A percentile compares a stretch with the other conserved stretches of the same genome.
These are phyloP conservation scores for Chelonoidis abingdonii DNA, from an alignment of 2,113 vertebrate species.

Conservation along the genomic window DNA sequence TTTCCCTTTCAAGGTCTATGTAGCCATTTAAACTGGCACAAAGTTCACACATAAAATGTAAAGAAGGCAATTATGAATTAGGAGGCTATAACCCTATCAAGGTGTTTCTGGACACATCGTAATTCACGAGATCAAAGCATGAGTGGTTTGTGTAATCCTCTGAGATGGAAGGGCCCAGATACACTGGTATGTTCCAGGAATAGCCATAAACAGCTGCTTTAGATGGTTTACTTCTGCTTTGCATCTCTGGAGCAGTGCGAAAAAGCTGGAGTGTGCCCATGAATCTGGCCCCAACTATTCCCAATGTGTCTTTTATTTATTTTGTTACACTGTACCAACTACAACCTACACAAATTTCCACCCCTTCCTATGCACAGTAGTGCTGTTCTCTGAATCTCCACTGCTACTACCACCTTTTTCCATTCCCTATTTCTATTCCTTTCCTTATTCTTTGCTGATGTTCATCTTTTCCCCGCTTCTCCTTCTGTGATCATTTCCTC, in stretches of 20 bases:
- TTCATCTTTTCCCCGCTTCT: rapidly evolving
- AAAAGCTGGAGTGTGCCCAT: background rate
- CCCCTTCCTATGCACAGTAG: background rate
- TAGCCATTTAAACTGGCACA: background rate
- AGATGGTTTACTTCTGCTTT: slow-evolving; percentile 11
- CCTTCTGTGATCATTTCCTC: too few species aligned
- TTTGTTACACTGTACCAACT: background rate
- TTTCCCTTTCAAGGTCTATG: background rate
- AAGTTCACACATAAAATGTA: background rate
- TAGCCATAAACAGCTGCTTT: background rate
- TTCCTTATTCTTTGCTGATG: background rate
- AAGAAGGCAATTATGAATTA: background rate
- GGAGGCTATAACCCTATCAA: background rate
- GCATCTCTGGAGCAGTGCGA: background rate
- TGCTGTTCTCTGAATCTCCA: background rate
- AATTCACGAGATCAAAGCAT: background rate
- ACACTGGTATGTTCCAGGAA: background rate
- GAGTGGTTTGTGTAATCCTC: background rate
- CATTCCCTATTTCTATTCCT: background rate
- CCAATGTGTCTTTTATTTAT: background rate
- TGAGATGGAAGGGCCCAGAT: background rate
- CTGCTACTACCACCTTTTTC: background rate
- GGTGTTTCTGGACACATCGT: background rate
- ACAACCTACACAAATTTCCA: background rate
- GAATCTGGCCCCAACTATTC: background rate